Evolutionary conservation across 2,113 vertebrate species (phyloP).

Genomic region (Phrynocephalus versicolor): DNA sequence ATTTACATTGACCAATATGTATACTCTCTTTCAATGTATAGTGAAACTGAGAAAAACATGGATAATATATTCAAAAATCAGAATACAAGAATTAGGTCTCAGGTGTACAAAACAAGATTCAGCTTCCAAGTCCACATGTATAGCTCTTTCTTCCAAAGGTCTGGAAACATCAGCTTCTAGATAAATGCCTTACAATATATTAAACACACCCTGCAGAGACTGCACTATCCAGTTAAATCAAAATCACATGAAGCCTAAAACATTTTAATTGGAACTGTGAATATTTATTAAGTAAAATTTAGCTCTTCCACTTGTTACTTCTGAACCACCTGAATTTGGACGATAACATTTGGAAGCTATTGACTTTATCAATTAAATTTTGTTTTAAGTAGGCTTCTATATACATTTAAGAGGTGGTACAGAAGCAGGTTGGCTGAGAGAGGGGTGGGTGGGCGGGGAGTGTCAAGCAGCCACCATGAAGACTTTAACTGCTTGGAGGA

Average conservation of each 20-base stretch:
- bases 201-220: background rate
- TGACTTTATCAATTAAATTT: background rate
- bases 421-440: no score
- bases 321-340: background rate
- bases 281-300: background rate
- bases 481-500: no score
- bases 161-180: no score
- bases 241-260: background rate
- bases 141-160: no score
- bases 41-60: background rate
- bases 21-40: no score
- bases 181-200: no score
- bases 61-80: background rate
- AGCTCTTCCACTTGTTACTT: background rate
- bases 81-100: background rate
- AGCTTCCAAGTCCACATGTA: no score
- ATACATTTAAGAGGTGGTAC: background rate
- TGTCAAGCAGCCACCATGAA: no score
- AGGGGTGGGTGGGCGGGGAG: no score
- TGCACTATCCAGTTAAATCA: background rate
- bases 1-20: no score
- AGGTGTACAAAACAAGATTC: no score
- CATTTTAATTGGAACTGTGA: background rate
- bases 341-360: background rate
- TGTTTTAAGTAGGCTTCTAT: no score